Evolutionary conservation across 2,113 vertebrate species (phyloP).

Genomic region (Tychaedon coryphoeus): DNA sequence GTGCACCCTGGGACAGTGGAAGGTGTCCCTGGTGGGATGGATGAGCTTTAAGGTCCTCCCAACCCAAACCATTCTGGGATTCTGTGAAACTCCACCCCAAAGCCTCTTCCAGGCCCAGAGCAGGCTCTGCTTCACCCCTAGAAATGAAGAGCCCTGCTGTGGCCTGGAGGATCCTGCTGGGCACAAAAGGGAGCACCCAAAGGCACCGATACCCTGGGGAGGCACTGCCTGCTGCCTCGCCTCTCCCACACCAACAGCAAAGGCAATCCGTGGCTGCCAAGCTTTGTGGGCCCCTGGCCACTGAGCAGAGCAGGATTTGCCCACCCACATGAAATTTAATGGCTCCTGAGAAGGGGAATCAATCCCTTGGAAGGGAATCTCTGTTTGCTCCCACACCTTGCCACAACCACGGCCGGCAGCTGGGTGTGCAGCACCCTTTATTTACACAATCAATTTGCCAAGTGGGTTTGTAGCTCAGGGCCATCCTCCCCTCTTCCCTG

Average conservation of each 20-base stretch:
- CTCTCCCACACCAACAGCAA: not conserved
- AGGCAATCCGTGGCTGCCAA: not conserved
- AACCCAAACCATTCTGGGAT: no score
- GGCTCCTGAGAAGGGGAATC: constrained; percentile 20
- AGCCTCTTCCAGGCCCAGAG: no score
- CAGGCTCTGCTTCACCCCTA: no score
- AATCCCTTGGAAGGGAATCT: not conserved
- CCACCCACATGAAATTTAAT: not conserved
- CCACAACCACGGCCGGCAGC: constrained; percentile 1
- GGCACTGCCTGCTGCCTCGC: rapidly evolving
- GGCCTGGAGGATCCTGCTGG: no score
- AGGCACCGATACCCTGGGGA: rapidly evolving
- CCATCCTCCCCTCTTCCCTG: not conserved
- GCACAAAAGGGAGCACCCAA: no score
- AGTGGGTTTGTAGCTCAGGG: constrained; percentile 49
- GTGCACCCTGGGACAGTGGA: no score
- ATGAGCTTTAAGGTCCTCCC: no score
- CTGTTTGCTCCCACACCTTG: constrained; percentile 30
- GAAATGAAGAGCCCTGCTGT: no score
- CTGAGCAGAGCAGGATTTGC: not conserved
- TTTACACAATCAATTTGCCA: constrained; percentile 50
- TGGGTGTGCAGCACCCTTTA: constrained; percentile 51
- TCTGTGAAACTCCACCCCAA: no score
- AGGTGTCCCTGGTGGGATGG: no score
- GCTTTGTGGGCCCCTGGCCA: not conserved